These are phyloP conservation scores for Phorcus lineatus DNA, from an alignment of 2,888 invertebrate genomes.

Conservation along the genomic window DNA sequence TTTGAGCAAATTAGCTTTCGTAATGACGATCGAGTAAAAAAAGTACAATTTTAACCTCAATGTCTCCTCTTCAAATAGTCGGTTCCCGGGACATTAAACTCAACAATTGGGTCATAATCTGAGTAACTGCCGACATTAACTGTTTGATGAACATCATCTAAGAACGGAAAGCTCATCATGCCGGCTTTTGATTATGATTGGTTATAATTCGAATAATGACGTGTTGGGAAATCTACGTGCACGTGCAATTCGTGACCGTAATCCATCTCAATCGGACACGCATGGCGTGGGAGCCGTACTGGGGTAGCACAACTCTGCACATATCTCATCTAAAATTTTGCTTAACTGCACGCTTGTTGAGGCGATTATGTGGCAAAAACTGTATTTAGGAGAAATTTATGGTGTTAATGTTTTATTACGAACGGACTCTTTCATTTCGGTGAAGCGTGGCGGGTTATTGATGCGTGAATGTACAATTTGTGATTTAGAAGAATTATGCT, in stretches of 20 bases:
- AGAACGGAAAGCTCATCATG: neutral
- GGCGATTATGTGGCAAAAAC: neutral
- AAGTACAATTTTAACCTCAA: too few relatives aligned
- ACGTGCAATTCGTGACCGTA: neutral
- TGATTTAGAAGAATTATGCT: too few relatives aligned
- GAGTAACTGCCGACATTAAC: too few relatives aligned
- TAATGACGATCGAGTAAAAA: too few relatives aligned
- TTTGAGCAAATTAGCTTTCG: too few relatives aligned
- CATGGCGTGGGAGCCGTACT: neutral
- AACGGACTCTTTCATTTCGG: neutral
- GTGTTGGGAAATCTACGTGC: neutral
- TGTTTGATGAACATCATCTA: neutral
- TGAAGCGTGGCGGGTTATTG: neutral
- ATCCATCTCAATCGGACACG: conserved; percentile 11
- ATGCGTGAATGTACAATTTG: neutral
- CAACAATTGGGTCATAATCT: too few relatives aligned
- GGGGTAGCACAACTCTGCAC: neutral
- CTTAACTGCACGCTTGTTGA: neutral
- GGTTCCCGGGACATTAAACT: too few relatives aligned
- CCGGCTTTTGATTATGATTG: neutral
- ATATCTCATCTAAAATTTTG: neutral
- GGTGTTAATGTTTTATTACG: neutral
- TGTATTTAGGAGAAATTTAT: conserved; percentile 7
- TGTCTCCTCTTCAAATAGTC: too few relatives aligned
- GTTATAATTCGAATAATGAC: neutral